These are phyloP conservation scores for Colletes gigas DNA, from an alignment of 1,140 invertebrate genomes.

Conservation along the genomic window DNA sequence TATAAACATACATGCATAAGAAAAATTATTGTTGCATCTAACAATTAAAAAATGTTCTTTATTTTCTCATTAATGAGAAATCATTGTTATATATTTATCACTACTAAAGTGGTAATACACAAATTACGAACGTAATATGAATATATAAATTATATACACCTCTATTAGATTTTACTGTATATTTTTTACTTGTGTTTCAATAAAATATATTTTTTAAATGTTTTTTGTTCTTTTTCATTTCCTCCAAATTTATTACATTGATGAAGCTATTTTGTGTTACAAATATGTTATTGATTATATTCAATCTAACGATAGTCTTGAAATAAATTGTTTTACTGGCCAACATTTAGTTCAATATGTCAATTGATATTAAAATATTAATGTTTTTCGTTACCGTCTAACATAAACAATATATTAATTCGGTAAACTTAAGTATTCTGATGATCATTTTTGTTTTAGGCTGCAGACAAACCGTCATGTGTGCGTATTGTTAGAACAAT, in stretches of 20 bases:
- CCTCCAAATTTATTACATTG: slow-evolving; percentile 24
- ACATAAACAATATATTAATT: background rate
- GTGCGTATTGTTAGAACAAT: slow-evolving; percentile 72
- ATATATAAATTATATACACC: slow-evolving; percentile 15
- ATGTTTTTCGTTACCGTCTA: background rate
- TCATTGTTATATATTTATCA: slow-evolving; percentile 15
- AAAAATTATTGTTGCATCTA: background rate
- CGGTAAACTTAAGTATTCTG: background rate
- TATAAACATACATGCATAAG: too few species aligned
- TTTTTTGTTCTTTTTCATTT: slow-evolving; percentile 62
- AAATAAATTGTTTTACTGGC: slow-evolving; percentile 18
- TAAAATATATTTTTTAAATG: slow-evolving; percentile 62
- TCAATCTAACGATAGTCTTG: slow-evolving; percentile 5
- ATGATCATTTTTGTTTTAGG: slow-evolving; percentile 58
- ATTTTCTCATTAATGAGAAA: background rate
- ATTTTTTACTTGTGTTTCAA: slow-evolving; percentile 52
- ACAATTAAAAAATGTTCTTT: background rate
- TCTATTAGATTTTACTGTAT: slow-evolving; percentile 50
- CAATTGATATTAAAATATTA: background rate
- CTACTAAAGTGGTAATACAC: background rate
- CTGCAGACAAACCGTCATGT: slow-evolving; percentile 59
- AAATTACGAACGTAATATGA: slow-evolving; percentile 13
- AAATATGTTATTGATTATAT: background rate
- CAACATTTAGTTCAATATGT: background rate
- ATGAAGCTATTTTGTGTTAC: slow-evolving; percentile 1